Percentiles rank a stretch among this genome's conserved stretches.
Conservation (phyloP, 2,113 vertebrate species). For the Ciconia stormi region DNA sequence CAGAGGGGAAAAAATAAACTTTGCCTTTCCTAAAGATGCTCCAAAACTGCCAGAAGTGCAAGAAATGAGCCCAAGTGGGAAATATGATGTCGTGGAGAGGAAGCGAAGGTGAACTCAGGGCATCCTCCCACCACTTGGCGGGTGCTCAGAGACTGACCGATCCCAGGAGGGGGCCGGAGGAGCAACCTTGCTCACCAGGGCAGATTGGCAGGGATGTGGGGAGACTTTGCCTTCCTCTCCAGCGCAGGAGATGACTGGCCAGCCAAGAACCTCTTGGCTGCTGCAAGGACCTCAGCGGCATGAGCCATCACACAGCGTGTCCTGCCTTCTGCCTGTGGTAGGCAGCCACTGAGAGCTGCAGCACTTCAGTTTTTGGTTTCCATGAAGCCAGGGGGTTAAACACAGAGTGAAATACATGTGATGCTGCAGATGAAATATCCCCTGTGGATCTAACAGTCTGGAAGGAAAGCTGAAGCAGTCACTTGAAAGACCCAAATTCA, state of each 20-base stretch:
- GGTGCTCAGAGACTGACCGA: neutral
- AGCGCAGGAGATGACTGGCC: neutral
- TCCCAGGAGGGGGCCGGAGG: neutral
- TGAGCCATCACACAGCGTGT: rapidly evolving
- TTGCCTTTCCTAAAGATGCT: neutral
- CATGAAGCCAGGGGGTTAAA: neutral
- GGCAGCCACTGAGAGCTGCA: neutral
- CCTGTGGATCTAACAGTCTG: neutral
- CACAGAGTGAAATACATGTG: neutral
- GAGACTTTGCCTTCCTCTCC: neutral
- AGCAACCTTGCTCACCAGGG: neutral
- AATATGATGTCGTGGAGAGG: neutral
- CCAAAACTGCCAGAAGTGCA: neutral
- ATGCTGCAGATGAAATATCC: neutral
- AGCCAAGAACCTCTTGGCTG: rapidly evolving
- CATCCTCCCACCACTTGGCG: neutral
- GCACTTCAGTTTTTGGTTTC: neutral
- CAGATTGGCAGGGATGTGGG: neutral
- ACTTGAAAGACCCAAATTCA: neutral
- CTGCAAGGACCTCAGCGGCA: neutral
- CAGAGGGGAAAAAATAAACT: neutral
- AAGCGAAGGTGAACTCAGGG: neutral
- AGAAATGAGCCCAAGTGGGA: rapidly evolving
- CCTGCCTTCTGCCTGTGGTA: neutral
- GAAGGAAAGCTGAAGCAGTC: neutral